A percentile compares a stretch with the other conserved stretches of the same genome.
phyloP scores from a whole-genome alignment of 2,888 invertebrate genomes.

The Philereme vetulata region DNA sequence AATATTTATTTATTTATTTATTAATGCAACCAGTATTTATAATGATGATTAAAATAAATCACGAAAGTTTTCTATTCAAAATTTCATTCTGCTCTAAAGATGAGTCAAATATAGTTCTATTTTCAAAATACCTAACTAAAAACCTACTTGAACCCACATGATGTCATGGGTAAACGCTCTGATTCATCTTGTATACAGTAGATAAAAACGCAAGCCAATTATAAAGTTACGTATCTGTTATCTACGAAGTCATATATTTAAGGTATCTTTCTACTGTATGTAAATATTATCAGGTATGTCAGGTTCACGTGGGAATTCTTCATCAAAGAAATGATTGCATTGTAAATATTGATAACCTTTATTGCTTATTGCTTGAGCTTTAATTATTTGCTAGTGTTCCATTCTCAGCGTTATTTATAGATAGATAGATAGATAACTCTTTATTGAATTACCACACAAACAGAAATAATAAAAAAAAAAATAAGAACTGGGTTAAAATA shows the following conservation, averaged over 20 bases:
- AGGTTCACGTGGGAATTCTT: slow-evolving; percentile 21
- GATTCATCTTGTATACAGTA: slow-evolving; percentile 49
- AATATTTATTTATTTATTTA: too few relatives aligned
- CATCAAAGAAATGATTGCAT: slow-evolving; percentile 11
- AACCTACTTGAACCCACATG: slow-evolving; percentile 36
- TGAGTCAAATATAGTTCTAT: too few relatives aligned
- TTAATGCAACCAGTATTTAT: too few relatives aligned
- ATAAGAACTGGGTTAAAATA: too few relatives aligned
- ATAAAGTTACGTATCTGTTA: slow-evolving; percentile 1
- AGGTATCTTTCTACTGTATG: background rate
- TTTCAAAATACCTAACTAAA: too few relatives aligned
- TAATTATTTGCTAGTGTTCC: slow-evolving; percentile 8
- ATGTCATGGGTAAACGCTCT: slow-evolving; percentile 58
- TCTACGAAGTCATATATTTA: slow-evolving; percentile 5
- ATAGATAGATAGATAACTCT: too few relatives aligned
- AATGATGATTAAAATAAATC: too few relatives aligned
- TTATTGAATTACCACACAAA: too few relatives aligned
- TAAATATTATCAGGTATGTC: slow-evolving; percentile 9
- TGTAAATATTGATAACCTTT: slow-evolving; percentile 21
- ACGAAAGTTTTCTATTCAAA: too few relatives aligned
- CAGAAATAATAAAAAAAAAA: too few relatives aligned
- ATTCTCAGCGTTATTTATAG: slow-evolving; percentile 7
- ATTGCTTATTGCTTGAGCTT: slow-evolving; percentile 17
- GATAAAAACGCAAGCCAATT: slow-evolving; percentile 30
- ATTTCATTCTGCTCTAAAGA: too few relatives aligned